These are phyloP conservation scores for Meta bourneti DNA, from an alignment of 2,888 invertebrate genomes.

Conservation along the genomic window DNA sequence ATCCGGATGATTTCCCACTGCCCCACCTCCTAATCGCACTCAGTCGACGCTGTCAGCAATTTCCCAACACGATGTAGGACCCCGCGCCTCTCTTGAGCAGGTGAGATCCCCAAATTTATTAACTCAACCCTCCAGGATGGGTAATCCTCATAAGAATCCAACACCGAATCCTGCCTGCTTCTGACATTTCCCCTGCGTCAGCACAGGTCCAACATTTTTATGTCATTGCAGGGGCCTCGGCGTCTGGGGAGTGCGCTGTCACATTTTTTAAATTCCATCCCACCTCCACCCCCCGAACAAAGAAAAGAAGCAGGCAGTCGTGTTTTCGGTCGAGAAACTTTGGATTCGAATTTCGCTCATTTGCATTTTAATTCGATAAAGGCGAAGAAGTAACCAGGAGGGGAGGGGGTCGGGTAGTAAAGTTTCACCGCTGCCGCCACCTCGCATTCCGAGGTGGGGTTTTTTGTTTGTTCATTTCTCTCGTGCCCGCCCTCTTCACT, in stretches of 20 bases:
- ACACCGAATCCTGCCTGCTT: neutral
- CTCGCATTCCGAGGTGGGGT: neutral
- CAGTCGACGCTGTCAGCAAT: neutral
- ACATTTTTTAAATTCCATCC: conserved; percentile 61
- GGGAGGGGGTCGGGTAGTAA: neutral
- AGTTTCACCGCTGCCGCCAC: conserved; percentile 41
- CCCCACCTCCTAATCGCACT: neutral
- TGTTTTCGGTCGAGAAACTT: conserved; percentile 69
- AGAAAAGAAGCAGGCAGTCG: conserved; percentile 27
- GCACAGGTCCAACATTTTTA: conserved; percentile 34
- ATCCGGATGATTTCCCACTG: neutral
- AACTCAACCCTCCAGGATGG: conserved; percentile 7
- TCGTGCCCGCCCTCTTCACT: neutral
- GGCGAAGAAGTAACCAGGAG: conserved; percentile 10
- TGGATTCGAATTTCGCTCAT: conserved; percentile 69
- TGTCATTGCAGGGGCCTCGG: neutral
- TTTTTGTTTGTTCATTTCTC: neutral
- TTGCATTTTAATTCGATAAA: conserved; percentile 76
- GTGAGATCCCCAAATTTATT: conserved; percentile 13
- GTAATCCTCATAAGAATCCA: conserved; percentile 22
- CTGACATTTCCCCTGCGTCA: conserved; percentile 35
- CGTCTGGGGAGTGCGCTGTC: conserved; percentile 2
- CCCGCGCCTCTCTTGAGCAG: neutral
- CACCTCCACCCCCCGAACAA: conserved; percentile 19
- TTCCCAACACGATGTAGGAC: too few relatives aligned